phyloP scores from a whole-genome alignment of 1,140 invertebrate species.

The Drosophila ambigua region DNA sequence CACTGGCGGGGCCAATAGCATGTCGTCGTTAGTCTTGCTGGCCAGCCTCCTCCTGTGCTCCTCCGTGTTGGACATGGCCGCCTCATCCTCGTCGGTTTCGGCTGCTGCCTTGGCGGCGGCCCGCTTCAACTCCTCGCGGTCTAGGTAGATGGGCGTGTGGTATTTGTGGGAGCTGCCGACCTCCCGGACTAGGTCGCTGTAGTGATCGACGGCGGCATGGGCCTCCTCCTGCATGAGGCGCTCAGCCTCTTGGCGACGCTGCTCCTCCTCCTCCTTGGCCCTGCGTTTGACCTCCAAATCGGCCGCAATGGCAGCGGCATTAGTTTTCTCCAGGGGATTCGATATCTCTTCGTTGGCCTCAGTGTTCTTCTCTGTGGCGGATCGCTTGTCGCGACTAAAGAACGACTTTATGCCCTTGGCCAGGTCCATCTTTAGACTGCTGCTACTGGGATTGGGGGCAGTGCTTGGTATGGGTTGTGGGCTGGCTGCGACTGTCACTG shows the following conservation, averaged over 20 bases:
- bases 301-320: conserved; percentile 65
- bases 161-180: conserved; percentile 86
- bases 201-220: conserved; percentile 90
- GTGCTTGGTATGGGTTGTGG: background rate
- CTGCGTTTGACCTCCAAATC: conserved; percentile 68
- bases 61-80: conserved; percentile 25
- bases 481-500: too few relatives aligned
- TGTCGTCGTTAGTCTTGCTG: conserved; percentile 46
- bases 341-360: conserved; percentile 71
- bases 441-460: conserved; percentile 3
- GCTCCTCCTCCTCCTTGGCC: conserved; percentile 73
- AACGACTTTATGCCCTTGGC: conserved; percentile 80
- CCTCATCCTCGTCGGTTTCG: conserved; percentile 40
- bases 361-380: conserved; percentile 74
- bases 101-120: conserved; percentile 84
- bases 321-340: conserved; percentile 69
- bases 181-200: conserved; percentile 91
- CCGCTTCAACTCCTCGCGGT: conserved; percentile 87
- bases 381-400: conserved; percentile 74
- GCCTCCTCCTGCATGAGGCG: conserved; percentile 85
- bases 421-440: conserved; percentile 64
- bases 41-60: conserved; percentile 57
- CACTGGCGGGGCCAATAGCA: conserved; percentile 55
- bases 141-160: conserved; percentile 85
- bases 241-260: conserved; percentile 65